Conservation (phyloP, 2,113 vertebrate genomes). For the Grammatotria lemairii region DNA sequence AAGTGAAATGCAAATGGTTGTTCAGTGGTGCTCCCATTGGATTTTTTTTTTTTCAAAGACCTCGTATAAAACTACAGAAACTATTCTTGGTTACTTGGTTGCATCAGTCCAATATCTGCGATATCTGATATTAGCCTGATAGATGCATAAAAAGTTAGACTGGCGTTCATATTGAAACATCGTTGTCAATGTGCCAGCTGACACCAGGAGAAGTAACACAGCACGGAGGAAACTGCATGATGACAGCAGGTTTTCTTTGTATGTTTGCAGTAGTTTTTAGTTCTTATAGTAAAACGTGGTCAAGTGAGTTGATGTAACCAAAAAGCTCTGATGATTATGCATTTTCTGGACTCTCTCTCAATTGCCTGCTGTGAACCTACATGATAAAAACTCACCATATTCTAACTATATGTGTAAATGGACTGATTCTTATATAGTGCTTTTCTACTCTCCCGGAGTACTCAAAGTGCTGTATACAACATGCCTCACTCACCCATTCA, state of each 20-base stretch:
- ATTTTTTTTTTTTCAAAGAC: neutral
- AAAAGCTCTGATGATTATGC: neutral
- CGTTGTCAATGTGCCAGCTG: neutral
- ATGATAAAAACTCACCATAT: neutral
- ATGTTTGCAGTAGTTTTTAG: neutral
- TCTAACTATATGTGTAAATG: neutral
- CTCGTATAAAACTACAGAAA: neutral
- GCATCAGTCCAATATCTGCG: neutral
- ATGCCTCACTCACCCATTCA: neutral
- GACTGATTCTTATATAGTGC: rapidly evolving
- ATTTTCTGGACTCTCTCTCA: neutral
- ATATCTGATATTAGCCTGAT: neutral
- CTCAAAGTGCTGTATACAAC: neutral
- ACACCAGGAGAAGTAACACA: neutral
- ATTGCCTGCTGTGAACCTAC: neutral
- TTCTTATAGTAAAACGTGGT: neutral
- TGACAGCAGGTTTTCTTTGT: neutral
- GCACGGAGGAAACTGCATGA: rapidly evolving
- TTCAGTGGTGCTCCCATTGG: neutral
- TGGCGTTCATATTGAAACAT: neutral
- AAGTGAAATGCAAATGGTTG: neutral
- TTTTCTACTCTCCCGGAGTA: neutral
- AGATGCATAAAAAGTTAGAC: neutral
- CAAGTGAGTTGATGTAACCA: neutral
- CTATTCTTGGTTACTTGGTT: neutral